Evolutionary conservation across 2,113 vertebrate genomes (phyloP), one percentile per base, ranked within the genome.

Genomic region (Sinocyclocheilus rhinocerous): DNA sequence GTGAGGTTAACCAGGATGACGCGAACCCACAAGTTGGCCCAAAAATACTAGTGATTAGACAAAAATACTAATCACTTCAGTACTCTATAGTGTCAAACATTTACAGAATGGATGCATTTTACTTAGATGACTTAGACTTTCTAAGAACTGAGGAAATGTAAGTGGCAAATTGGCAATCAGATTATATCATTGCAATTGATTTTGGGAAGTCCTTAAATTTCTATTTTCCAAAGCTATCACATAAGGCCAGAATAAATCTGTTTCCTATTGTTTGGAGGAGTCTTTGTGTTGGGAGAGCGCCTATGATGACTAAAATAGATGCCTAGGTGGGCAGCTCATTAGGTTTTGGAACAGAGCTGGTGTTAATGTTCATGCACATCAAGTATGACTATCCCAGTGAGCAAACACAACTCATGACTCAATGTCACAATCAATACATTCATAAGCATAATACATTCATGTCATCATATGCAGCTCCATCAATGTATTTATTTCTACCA

Each of bases 401-500:
- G 42, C 42, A 67, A 87, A 76, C 29, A 73, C 33, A 87, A 22
- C 79, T 61, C 5, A 42, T 33, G 55, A 81, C 39, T 39, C 33
- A 89, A 15, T 50, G 12, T 15, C 48, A 50, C 48, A 50, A 90
- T 89, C 90, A 92, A 93, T 90, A 91, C 77, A 88, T 90, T 79
- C 65, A 87, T 88, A 85, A 88, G 87, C 78, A 84, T 50, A 52
- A 52, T 52, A 52, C 50, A 52, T 73, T 87, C 89, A 50, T 59
- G 59, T 76, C 87, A 86, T 83, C 86, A 91, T 88, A 88, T 87
- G 84, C 82, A 88, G 84, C 72, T 24, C 29, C 84, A 81, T 55
- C 52, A 86, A 88, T 90, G 87, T 91, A 89, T 89, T 92, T 89
- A 90, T 91, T 48, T 88, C 13, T 29, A 29, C 5, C 63, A 67